Percentiles rank a stretch among this genome's conserved stretches.
Evolutionary conservation across 2,113 vertebrate genomes (phyloP).

Genomic region (Halcyon senegalensis): DNA sequence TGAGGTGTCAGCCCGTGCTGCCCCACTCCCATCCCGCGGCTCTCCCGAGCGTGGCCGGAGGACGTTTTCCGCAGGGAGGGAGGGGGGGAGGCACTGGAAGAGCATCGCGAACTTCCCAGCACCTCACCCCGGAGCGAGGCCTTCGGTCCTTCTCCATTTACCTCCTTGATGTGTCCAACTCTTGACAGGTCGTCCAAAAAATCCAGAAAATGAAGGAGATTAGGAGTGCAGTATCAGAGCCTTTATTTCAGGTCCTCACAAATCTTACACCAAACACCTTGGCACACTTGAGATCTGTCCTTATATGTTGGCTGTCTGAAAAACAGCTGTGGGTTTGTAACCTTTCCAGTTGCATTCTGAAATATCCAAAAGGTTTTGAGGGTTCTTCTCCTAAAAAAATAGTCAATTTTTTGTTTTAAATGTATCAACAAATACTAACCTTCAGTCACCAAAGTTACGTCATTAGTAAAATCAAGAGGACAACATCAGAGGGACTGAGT

Average conservation of each 20-base stretch:
- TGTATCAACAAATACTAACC: not conserved
- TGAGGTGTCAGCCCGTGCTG: not conserved
- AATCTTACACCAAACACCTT: not conserved
- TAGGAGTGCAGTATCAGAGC: fast-evolving
- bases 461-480: not conserved
- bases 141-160: fast-evolving
- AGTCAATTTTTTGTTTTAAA: not conserved
- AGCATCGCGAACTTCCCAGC: fast-evolving
- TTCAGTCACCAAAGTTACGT: not conserved
- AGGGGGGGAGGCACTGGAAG: fast-evolving
- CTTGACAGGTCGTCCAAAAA: not conserved
- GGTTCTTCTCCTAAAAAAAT: not conserved
- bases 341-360: not conserved
- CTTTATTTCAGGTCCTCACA: not conserved
- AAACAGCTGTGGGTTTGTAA: not conserved
- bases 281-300: not conserved
- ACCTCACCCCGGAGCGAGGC: fast-evolving
- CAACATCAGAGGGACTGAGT: not conserved
- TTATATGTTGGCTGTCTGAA: not conserved
- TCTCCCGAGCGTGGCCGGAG: fast-evolving
- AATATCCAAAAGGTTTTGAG: not conserved
- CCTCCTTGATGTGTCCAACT: not conserved
- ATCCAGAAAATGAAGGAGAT: not conserved
- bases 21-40: not conserved
- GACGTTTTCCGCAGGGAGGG: not conserved